phyloP scores from a whole-genome alignment of 2,888 invertebrate genomes.

The Drosophila tripunctata region DNA sequence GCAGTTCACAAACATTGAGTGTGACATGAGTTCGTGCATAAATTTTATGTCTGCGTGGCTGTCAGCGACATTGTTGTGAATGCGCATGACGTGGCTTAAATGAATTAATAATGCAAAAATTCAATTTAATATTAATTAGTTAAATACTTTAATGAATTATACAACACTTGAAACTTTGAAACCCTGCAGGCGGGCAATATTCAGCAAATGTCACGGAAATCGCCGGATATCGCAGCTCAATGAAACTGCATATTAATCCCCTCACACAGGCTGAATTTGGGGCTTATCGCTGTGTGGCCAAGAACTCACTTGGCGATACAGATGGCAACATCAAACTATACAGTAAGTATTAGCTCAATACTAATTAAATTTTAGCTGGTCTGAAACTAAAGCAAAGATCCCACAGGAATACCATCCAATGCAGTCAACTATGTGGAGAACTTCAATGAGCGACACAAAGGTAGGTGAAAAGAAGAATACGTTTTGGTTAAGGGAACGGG shows the following conservation, averaged over 20 bases:
- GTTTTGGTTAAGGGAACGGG: background rate
- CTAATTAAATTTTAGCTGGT: background rate
- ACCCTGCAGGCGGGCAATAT: constrained; percentile 88
- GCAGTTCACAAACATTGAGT: constrained; percentile 2
- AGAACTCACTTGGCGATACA: constrained; percentile 92
- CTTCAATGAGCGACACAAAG: constrained; percentile 83
- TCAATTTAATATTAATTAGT: constrained; percentile 68
- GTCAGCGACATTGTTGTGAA: constrained; percentile 58
- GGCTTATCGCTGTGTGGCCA: constrained; percentile 92
- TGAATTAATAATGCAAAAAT: constrained; percentile 65
- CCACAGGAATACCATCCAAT: constrained; percentile 83
- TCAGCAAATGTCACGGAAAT: constrained; percentile 89
- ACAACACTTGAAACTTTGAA: constrained; percentile 3
- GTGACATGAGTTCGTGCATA: constrained; percentile 57
- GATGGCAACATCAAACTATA: constrained; percentile 93
- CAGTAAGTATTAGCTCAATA: constrained; percentile 86
- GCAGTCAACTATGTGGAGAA: constrained; percentile 84
- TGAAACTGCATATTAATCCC: constrained; percentile 89
- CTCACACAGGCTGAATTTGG: constrained; percentile 89
- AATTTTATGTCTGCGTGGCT: constrained; percentile 57
- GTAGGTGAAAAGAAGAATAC: constrained; percentile 77
- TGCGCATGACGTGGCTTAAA: constrained; percentile 68
- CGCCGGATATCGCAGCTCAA: constrained; percentile 91
- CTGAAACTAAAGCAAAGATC: background rate
- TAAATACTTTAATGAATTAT: constrained; percentile 53